These are phyloP conservation scores for Lucilia sericata DNA, from an alignment of 1,140 invertebrate species.

Conservation along the genomic window DNA sequence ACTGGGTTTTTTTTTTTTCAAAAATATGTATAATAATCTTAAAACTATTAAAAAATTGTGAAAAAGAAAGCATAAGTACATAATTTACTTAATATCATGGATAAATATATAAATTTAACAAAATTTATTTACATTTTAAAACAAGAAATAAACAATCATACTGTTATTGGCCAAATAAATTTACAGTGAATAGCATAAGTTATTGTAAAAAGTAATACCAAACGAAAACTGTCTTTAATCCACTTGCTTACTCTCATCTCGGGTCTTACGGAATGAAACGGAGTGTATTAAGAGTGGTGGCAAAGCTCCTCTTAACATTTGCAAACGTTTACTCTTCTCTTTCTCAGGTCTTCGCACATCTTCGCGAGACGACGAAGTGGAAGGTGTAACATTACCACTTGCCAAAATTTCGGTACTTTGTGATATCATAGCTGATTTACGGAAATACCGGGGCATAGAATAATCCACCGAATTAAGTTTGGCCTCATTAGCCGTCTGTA, in stretches of 20 bases:
- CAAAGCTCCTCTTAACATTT: conserved; percentile 61
- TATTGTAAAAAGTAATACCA: neutral
- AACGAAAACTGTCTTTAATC: conserved; percentile 50
- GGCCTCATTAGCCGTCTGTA: conserved; percentile 64
- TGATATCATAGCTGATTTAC: conserved; percentile 59
- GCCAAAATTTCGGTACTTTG: conserved; percentile 61
- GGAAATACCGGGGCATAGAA: conserved; percentile 66
- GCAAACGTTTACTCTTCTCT: conserved; percentile 64
- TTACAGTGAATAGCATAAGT: neutral
- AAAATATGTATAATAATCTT: neutral
- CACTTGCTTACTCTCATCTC: conserved; percentile 61
- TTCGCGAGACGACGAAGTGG: conserved; percentile 55
- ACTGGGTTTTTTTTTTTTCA: neutral
- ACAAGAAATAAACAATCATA: neutral
- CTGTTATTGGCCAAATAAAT: neutral
- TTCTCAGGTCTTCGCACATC: conserved; percentile 58
- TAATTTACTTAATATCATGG: neutral
- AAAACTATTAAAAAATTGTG: neutral
- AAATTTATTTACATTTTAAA: neutral
- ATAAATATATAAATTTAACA: neutral
- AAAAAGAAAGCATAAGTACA: neutral
- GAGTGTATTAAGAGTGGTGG: conserved; percentile 65
- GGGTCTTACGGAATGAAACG: conserved; percentile 64
- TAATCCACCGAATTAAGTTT: conserved; percentile 60
- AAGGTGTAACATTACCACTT: conserved; percentile 54